A percentile compares a stretch with the other conserved stretches of the same genome.
Conservation (phyloP, 2,888 invertebrate genomes). For the Caprella mutica region DNA sequence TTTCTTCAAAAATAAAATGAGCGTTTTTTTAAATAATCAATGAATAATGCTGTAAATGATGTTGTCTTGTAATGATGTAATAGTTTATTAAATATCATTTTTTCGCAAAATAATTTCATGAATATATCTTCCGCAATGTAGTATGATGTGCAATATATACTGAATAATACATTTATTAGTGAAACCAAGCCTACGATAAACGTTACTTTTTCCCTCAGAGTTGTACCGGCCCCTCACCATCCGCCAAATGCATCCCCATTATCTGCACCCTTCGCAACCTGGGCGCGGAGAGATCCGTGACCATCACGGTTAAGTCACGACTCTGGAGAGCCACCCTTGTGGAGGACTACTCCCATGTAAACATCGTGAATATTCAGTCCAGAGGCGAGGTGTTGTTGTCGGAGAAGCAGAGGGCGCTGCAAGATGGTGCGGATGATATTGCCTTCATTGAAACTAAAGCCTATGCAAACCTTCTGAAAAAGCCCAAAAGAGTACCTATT, state of each 20-base stretch:
- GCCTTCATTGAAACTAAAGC: slow-evolving; percentile 24
- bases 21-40: too few species aligned
- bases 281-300: slow-evolving; percentile 19
- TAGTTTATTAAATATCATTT: too few species aligned
- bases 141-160: too few species aligned
- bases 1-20: too few species aligned
- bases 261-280: slow-evolving; percentile 31
- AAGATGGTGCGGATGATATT: slow-evolving; percentile 17
- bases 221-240: slow-evolving; percentile 25
- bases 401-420: slow-evolving; percentile 27
- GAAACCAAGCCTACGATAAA: too few species aligned
- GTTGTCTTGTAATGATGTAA: too few species aligned
- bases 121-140: too few species aligned
- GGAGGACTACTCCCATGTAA: slow-evolving; percentile 33
- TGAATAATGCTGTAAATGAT: too few species aligned
- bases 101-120: too few species aligned
- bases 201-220: too few species aligned
- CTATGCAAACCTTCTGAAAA: slow-evolving; percentile 11
- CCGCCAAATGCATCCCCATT: slow-evolving; percentile 33
- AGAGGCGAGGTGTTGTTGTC: slow-evolving; percentile 28
- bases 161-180: too few species aligned
- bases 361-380: slow-evolving; percentile 31
- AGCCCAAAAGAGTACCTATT: slow-evolving; percentile 55
- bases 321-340: slow-evolving; percentile 35
- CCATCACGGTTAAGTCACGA: slow-evolving; percentile 30